phyloP scores from a whole-genome alignment of 1,140 invertebrate genomes.

The Hormaphis cornu region DNA sequence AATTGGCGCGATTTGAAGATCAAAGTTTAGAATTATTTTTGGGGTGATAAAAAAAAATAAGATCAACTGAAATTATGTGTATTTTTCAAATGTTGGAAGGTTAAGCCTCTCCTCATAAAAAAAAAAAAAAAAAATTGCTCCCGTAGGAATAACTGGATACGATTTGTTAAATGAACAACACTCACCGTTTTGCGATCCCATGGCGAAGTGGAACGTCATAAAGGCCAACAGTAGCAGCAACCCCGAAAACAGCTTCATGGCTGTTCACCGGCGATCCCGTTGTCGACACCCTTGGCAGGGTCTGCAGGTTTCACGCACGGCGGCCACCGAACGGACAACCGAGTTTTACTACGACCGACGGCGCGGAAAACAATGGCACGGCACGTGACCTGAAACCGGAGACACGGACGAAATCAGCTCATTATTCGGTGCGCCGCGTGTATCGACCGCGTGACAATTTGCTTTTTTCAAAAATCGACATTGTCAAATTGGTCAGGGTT shows the following conservation, averaged over 20 bases:
- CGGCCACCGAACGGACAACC: background rate
- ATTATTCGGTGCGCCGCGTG: no score
- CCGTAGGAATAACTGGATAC: background rate
- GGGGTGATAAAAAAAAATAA: no score
- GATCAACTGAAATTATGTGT: no score
- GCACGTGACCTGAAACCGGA: slow-evolving; percentile 20
- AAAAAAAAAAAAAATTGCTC: no score
- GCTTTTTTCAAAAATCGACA: no score
- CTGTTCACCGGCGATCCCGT: background rate
- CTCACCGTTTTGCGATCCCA: slow-evolving; percentile 13
- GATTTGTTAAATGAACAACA: no score
- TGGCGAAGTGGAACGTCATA: background rate
- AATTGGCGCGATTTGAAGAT: no score
- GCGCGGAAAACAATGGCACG: background rate
- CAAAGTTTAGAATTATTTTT: no score
- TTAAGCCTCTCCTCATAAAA: no score
- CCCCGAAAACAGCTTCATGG: background rate
- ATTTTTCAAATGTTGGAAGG: no score
- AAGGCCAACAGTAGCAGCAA: background rate
- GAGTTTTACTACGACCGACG: background rate
- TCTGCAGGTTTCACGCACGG: background rate
- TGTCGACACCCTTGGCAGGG: background rate
- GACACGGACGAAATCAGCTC: background rate
- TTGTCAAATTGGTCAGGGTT: no score
- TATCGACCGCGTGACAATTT: no score